Evolutionary conservation across 2,797 vertebrate genomes (phyloP).

Genomic region (Coilia nasus): DNA sequence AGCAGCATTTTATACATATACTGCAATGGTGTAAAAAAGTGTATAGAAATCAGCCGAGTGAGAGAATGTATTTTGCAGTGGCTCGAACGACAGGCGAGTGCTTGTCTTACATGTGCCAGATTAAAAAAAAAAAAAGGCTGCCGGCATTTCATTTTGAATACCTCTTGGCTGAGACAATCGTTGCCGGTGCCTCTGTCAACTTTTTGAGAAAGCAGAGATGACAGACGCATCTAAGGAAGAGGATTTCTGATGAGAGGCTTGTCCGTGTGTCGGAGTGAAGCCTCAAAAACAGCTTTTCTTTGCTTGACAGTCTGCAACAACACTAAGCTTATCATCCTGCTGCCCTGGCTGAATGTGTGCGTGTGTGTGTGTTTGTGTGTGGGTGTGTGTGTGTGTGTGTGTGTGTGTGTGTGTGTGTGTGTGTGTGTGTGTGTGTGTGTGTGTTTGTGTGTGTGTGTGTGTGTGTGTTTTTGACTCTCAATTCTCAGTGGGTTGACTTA

Average conservation of each 20-base stretch:
- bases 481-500: neutral
- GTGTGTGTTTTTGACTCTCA: neutral
- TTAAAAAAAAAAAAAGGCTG: neutral
- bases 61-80: neutral
- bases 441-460: too few species aligned
- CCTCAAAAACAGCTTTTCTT: neutral
- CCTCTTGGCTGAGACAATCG: neutral
- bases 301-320: neutral
- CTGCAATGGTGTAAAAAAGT: neutral
- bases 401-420: too few species aligned
- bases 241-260: slow-evolving; percentile 10
- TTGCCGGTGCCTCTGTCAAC: neutral
- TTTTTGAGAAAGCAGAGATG: neutral
- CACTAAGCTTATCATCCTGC: neutral
- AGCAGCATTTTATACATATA: neutral
- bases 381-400: too few species aligned
- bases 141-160: neutral
- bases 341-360: neutral
- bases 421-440: too few species aligned
- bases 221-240: slow-evolving; percentile 11
- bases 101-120: slow-evolving; percentile 9
- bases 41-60: neutral
- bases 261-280: neutral
- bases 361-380: too few species aligned
- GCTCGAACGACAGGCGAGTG: neutral